Base-by-base conservation (phyloP, 2,888 invertebrate genomes). In the Microctonus hyperodae region DNA sequence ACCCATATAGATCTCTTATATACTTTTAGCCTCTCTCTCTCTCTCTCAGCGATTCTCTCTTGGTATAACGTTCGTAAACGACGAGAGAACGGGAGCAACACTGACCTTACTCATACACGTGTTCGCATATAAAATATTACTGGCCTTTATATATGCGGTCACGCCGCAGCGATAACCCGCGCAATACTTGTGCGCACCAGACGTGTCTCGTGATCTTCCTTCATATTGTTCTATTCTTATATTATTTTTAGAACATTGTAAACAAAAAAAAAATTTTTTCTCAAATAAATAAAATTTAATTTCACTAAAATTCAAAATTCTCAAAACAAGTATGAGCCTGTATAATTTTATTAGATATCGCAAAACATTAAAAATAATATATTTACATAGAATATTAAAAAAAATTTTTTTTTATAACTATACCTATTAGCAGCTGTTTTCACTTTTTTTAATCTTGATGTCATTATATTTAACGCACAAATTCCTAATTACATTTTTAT, bases 101-200 rank as follows among this genome's bases (percentile, higher is more conserved):
- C 80, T 82, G 81, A 80, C 82, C 81, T 82, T 81, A 76, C 78
- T 74, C 75, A 78, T 79, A 80, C 81, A 81, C 76, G 76, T 80
- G 81, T 78, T 77, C 78, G 73, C 79, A 75, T 77, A 44, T 44
- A 76, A 78, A 79, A 78, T 78, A 78, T 81, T 77, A 76, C 76
- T 74, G 67, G 59, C 55, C 71, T 73, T 67, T 69, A 44, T 44
- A 44, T 44, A 70, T 65, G 69, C 67, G 69, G 72, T 73, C 73
- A 73, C 73, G 73, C 68, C 70, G 70, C 70, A 58, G 56, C 70
- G 69, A 71, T 72, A 71, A 73, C 69, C 69, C 35, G 16, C 44
- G 16, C 44, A 44, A 55, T 25, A 16, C 44, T 69, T 61, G 57
- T 40, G 67, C 56, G 67, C 60, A 66, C 67, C 60, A 56, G 60